Percentiles rank a stretch among this genome's conserved stretches.
phyloP scores from a whole-genome alignment of 2,797 vertebrate species.

The Anas capensis region DNA sequence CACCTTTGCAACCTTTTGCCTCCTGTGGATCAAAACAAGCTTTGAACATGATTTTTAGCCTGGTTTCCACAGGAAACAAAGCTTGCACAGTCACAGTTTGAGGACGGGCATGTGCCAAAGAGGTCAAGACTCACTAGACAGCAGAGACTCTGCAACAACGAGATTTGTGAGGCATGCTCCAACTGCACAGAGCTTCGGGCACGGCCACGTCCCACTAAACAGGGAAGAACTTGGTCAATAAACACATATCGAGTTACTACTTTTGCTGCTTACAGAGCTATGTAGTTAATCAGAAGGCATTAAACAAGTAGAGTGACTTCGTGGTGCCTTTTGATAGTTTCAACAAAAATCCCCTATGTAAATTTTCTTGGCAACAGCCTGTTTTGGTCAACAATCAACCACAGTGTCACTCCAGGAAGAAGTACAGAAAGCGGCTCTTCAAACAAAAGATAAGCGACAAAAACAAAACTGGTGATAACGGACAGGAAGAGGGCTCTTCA shows the following conservation, averaged over 20 bases:
- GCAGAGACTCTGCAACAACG: neutral
- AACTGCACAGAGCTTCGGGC: neutral
- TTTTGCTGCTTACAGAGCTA: neutral
- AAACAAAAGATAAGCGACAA: neutral
- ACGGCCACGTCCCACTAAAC: neutral
- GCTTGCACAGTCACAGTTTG: neutral
- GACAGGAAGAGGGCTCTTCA: neutral
- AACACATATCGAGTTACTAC: neutral
- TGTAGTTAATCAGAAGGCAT: neutral
- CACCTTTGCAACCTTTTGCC: neutral
- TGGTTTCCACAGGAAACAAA: neutral
- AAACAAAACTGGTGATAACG: neutral
- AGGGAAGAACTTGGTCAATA: neutral
- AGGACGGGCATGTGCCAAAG: neutral
- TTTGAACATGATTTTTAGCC: neutral
- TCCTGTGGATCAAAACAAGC: neutral
- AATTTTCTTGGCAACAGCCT: neutral
- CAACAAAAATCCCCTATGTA: neutral
- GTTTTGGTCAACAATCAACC: neutral
- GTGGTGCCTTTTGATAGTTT: neutral
- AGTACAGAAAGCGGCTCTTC: neutral
- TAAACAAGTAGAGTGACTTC: neutral
- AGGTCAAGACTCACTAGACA: neutral
- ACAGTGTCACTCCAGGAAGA: neutral
- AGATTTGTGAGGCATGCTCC: neutral